Percentiles rank a stretch among this genome's conserved stretches.
Conservation (phyloP, 2,888 invertebrate genomes). For the Tetragonisca angustula region DNA sequence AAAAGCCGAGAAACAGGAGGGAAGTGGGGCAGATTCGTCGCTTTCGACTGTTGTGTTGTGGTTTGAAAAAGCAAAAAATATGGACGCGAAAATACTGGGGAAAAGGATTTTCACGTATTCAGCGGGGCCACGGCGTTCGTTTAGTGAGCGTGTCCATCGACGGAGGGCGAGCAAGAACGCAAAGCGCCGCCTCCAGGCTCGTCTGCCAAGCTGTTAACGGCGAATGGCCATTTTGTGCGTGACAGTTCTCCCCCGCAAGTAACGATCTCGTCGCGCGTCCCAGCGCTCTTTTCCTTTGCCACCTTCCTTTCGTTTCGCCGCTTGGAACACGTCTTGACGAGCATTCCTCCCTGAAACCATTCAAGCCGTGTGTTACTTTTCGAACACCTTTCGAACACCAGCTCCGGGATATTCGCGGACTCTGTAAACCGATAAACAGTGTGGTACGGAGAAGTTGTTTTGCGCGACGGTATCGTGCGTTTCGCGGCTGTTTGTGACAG, state of each 20-base stretch:
- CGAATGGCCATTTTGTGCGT: constrained; percentile 89
- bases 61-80: constrained; percentile 48
- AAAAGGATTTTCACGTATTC: constrained; percentile 34
- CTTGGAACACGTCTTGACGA: constrained; percentile 10
- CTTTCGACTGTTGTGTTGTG: constrained; percentile 41
- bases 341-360: neutral
- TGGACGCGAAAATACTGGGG: constrained; percentile 37
- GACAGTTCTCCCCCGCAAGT: constrained; percentile 84
- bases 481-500: constrained; percentile 61
- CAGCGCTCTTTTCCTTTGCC: constrained; percentile 40
- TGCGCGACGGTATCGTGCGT: constrained; percentile 46
- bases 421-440: constrained; percentile 54
- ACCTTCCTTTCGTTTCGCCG: constrained; percentile 39
- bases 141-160: constrained; percentile 25
- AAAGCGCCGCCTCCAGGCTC: constrained; percentile 84
- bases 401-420: constrained; percentile 7
- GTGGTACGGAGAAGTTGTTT: constrained; percentile 55
- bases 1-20: constrained; percentile 40
- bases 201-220: constrained; percentile 85
- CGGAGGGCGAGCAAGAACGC: constrained; percentile 51
- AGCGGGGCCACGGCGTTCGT: constrained; percentile 5
- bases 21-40: constrained; percentile 54
- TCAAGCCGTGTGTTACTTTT: neutral
- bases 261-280: constrained; percentile 61
- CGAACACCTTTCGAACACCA: neutral